phyloP scores from a whole-genome alignment of 2,113 vertebrate species.

The Acanthisitta chloris region DNA sequence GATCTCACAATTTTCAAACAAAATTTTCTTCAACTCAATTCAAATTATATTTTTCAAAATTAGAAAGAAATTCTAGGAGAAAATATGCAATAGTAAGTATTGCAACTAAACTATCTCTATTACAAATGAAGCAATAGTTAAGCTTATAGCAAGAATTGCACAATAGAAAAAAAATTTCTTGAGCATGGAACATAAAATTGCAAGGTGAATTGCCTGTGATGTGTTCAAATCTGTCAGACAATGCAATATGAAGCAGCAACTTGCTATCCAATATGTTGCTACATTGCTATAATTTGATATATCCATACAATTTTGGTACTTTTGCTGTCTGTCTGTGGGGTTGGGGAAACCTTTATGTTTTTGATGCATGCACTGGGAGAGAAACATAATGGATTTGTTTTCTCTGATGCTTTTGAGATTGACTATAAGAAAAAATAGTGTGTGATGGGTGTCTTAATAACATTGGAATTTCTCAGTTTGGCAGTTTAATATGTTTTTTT shows the following conservation, averaged over 20 bases:
- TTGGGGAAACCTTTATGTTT: background rate
- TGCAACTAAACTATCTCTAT: background rate
- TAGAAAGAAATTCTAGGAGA: background rate
- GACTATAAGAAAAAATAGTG: background rate
- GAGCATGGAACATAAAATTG: background rate
- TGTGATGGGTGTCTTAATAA: background rate
- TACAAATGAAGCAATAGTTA: accelerated
- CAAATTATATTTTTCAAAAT: background rate
- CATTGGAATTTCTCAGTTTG: background rate
- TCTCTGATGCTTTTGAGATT: background rate
- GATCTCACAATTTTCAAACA: background rate
- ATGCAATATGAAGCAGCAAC: background rate
- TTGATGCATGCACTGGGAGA: background rate
- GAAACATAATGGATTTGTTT: background rate
- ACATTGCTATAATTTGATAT: background rate
- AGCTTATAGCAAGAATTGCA: background rate
- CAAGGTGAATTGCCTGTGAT: background rate
- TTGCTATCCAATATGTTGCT: background rate
- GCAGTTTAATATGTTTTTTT: background rate
- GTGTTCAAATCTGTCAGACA: background rate
- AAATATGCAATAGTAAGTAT: background rate
- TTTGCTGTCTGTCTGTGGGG: background rate
- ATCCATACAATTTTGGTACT: background rate
- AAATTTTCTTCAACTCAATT: background rate
- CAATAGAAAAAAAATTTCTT: background rate